These are phyloP conservation scores for Eidolon helvum DNA, from an alignment of 2,113 vertebrate species.

Conservation along the genomic window DNA sequence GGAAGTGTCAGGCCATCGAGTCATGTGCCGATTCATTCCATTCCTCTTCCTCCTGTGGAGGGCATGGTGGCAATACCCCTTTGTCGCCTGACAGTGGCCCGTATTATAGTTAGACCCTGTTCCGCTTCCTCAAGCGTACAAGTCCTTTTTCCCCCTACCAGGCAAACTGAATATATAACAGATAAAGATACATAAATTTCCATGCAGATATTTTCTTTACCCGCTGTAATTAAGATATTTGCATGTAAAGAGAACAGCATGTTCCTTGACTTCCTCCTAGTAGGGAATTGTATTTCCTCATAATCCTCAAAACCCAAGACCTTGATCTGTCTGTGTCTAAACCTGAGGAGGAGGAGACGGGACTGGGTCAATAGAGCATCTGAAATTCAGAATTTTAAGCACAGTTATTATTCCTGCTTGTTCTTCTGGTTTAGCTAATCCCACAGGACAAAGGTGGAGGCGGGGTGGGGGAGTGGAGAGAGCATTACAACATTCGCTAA, in stretches of 20 bases:
- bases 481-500: background rate
- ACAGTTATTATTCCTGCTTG: background rate
- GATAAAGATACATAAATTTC: slow-evolving; percentile 72
- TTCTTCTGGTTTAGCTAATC: background rate
- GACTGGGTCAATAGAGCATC: background rate
- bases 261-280: slow-evolving; percentile 32
- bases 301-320: slow-evolving; percentile 34
- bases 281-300: slow-evolving; percentile 41
- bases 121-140: background rate
- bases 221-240: slow-evolving; percentile 77
- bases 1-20: rapidly evolving
- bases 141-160: background rate
- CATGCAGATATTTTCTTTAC: slow-evolving; percentile 65
- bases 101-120: background rate
- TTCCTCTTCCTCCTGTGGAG: background rate
- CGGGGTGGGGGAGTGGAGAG: background rate
- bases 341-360: background rate
- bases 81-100: background rate
- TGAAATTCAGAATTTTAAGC: background rate
- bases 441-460: background rate
- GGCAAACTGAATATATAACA: slow-evolving; percentile 57
- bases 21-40: rapidly evolving
- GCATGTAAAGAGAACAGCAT: slow-evolving; percentile 52
- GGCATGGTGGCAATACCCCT: too few species aligned
- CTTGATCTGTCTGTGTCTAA: background rate